Conservation (phyloP, 2,113 vertebrate species). For the Mormoops blainvillei region DNA sequence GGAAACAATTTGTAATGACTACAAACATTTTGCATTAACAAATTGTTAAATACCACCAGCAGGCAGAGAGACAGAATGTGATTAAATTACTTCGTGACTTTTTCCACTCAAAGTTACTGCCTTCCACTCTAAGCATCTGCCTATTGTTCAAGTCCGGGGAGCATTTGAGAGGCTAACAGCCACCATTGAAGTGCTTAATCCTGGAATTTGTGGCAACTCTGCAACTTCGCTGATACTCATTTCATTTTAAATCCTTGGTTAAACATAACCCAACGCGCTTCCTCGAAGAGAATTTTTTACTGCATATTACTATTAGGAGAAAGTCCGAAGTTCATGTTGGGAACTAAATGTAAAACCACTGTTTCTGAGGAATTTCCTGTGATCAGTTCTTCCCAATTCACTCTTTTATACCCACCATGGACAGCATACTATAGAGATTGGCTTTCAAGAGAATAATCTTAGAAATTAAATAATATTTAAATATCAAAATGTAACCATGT, state of each 20-base stretch:
- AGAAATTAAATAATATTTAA: not conserved
- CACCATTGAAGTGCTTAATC: not conserved
- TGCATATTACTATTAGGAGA: not conserved
- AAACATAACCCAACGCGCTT: not conserved
- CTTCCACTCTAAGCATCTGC: not conserved
- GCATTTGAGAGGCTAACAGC: not conserved
- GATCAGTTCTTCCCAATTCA: not conserved
- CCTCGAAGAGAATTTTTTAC: not conserved
- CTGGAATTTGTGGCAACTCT: not conserved
- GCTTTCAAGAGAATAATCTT: not conserved
- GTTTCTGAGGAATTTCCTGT: not conserved
- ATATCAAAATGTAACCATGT: not conserved
- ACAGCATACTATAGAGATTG: not conserved
- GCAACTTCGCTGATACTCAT: not conserved
- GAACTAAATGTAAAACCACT: not conserved
- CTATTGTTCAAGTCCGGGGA: not conserved
- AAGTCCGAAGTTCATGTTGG: not conserved
- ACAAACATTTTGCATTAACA: conserved; percentile 23
- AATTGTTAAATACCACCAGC: conserved; percentile 7
- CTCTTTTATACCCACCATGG: not conserved
- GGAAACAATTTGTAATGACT: conserved; percentile 15
- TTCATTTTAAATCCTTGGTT: not conserved
- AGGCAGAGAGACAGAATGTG: not conserved
- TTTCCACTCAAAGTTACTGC: not conserved
- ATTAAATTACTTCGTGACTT: not conserved